Base-by-base conservation (phyloP, 2,888 invertebrate species). In the Torymus texanus region DNA sequence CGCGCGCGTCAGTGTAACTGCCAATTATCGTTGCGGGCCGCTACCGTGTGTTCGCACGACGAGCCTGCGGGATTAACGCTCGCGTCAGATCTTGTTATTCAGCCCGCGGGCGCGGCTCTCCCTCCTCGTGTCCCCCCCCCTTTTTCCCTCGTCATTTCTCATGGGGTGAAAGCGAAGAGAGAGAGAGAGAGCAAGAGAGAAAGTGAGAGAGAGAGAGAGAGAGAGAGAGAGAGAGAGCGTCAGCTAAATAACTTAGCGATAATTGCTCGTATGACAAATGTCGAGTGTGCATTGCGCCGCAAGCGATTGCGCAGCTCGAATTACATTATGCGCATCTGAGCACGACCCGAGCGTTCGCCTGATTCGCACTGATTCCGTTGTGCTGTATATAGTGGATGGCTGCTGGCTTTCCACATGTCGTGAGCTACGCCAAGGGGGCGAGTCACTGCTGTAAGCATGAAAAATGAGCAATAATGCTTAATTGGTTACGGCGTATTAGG, bases 181-280 rank as follows among this genome's bases (percentile, higher is more conserved):
- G 29, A 29, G 4, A 29, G 29, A 29, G 29, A 29, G 29, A 29
- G 29, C 0, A 3, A 3, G 29, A 3, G 21, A 21, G 21, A 21
- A 2, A 21, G 21, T 3, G 51, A n/a, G n/a, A n/a, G 58, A 3
- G 50, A 29, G 29, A 29, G 29, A 29, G 4, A 29, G 29, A 29
- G 29, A 29, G 29, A 29, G 29, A 5, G 29, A 3, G 29, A 3
- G 21, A 21, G 21, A 21, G 21, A 21, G 21, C 29, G 51, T n/a
- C 66, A 50, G 70, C 81, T 81, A 82, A 83, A 81, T 83, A 81
- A 81, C 79, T 82, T 79, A 81, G 71, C 76, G 76, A 68, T 78
- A 83, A 83, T 83, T 81, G 77, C 71, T 78, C 71, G 73, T 70
- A 74, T 81, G 81, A 81, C 83, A 78, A 77, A 81, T 79, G 82